A percentile compares a stretch with the other conserved stretches of the same genome.
phyloP scores from a whole-genome alignment of 1,140 invertebrate species.

The Cyclina sinensis region DNA sequence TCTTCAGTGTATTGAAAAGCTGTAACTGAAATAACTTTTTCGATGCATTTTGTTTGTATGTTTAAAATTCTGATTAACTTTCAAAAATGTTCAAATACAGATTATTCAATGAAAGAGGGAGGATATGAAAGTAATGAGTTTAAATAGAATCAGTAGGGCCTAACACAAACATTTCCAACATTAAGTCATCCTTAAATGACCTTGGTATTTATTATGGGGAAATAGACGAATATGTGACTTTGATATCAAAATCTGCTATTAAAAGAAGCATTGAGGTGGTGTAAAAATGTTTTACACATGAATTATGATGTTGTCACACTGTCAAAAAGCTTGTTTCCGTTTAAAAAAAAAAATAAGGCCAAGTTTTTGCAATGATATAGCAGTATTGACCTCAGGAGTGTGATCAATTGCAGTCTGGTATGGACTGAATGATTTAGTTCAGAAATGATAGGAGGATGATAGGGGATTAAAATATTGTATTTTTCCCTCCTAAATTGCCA shows the following conservation, averaged over 20 bases:
- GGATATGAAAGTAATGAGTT: not conserved
- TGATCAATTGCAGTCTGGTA: not conserved
- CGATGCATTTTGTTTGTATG: not conserved
- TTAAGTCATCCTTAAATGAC: slow-evolving; percentile 19
- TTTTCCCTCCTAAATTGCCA: not conserved
- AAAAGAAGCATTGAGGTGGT: slow-evolving; percentile 44
- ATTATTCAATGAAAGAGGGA: not conserved
- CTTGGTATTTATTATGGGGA: not conserved
- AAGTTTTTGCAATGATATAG: not conserved
- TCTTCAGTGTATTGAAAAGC: not conserved
- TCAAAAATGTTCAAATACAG: not conserved
- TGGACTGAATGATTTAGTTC: not conserved
- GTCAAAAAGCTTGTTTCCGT: slow-evolving; percentile 9
- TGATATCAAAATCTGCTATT: slow-evolving; percentile 19
- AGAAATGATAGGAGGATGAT: slow-evolving; percentile 14
- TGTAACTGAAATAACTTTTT: not conserved
- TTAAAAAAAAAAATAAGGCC: slow-evolving; percentile 21
- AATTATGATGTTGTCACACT: slow-evolving; percentile 51
- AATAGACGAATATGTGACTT: slow-evolving; percentile 15
- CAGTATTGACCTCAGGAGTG: not conserved
- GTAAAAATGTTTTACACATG: slow-evolving; percentile 41
- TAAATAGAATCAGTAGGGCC: not conserved
- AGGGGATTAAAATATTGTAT: not conserved
- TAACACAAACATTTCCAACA: not conserved
- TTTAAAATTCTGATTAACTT: slow-evolving; percentile 2